Conservation (phyloP, 1,140 invertebrate species). For the Augochlora pura region DNA sequence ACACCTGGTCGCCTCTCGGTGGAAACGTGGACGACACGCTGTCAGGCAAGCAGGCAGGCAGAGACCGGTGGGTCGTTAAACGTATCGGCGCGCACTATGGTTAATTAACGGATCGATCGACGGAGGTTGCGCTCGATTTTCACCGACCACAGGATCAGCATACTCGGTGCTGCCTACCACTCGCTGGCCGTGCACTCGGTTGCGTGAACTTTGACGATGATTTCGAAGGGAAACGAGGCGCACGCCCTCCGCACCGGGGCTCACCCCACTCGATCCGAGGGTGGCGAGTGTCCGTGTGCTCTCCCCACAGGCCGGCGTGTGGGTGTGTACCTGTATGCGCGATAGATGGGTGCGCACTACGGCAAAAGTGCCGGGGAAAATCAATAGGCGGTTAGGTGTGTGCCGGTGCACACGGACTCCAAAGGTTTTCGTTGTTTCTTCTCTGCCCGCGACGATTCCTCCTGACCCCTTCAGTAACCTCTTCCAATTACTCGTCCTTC, state of each 20-base stretch:
- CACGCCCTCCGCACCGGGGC: slow-evolving; percentile 65
- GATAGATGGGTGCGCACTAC: slow-evolving; percentile 67
- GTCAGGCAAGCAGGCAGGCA: no score
- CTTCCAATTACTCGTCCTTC: no score
- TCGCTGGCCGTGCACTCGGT: slow-evolving; percentile 8
- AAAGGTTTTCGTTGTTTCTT: neutral
- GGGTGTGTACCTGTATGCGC: slow-evolving; percentile 65
- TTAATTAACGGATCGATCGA: slow-evolving; percentile 31
- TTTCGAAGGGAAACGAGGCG: slow-evolving; percentile 62
- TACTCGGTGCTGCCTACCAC: neutral
- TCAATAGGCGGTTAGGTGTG: slow-evolving; percentile 67
- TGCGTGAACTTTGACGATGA: slow-evolving; percentile 62
- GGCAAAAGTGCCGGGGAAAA: slow-evolving; percentile 69
- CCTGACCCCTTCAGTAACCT: no score
- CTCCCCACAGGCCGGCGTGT: slow-evolving; percentile 45
- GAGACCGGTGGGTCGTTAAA: neutral
- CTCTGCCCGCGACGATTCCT: no score
- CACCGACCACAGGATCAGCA: slow-evolving; percentile 4
- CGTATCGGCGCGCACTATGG: slow-evolving; percentile 2
- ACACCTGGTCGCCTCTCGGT: neutral
- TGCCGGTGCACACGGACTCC: slow-evolving; percentile 53
- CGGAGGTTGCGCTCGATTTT: slow-evolving; percentile 20
- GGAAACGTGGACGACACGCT: neutral
- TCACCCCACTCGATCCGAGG: slow-evolving; percentile 10
- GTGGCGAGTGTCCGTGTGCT: neutral